These are phyloP conservation scores for Daktulosphaira vitifoliae DNA, from an alignment of 1,140 invertebrate genomes.

Conservation along the genomic window DNA sequence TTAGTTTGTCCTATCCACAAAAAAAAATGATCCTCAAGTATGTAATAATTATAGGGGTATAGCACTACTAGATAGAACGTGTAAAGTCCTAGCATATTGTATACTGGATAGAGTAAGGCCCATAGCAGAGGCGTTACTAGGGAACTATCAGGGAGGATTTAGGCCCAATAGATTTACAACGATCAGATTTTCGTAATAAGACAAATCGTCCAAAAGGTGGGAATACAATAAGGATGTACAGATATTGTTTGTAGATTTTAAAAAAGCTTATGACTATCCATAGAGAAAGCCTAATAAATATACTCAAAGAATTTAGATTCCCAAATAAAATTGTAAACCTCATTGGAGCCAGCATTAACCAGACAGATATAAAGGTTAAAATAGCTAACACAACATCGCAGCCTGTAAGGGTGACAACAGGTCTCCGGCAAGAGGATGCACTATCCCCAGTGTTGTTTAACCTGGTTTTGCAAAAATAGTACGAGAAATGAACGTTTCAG, in stretches of 20 bases:
- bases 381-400: neutral
- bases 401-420: neutral
- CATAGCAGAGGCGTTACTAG: neutral
- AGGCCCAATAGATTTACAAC: conserved; percentile 14
- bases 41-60: conserved; percentile 40
- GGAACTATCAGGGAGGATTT: conserved; percentile 29
- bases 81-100: conserved; percentile 14
- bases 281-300: neutral
- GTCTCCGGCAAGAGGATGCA: neutral
- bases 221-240: conserved; percentile 8
- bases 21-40: conserved; percentile 39
- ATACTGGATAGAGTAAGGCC: conserved; percentile 4
- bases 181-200: conserved; percentile 33
- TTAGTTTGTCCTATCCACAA: conserved; percentile 38
- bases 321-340: neutral
- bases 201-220: conserved; percentile 19
- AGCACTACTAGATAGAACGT: conserved; percentile 28
- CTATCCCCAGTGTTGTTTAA: neutral
- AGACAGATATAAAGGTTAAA: neutral
- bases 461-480: neutral
- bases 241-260: conserved; percentile 8
- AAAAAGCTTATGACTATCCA: neutral
- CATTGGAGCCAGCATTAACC: neutral
- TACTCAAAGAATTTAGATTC: neutral
- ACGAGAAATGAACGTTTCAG: neutral